Base-by-base conservation (phyloP, 2,888 invertebrate genomes). In the Tricholauxania praeusta region DNA sequence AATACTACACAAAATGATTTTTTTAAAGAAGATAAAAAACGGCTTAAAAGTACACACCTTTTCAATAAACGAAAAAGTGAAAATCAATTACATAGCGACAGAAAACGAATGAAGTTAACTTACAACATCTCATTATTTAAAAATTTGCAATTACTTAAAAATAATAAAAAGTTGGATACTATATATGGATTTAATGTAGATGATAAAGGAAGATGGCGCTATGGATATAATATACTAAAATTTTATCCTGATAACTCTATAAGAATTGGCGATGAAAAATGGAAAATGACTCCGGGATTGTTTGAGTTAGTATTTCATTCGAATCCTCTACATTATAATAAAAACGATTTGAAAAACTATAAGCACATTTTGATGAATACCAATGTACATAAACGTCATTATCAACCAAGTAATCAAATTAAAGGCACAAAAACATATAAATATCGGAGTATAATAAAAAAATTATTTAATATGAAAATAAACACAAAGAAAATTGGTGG, bases 301-400 rank as follows among this genome's bases (percentile, higher is more conserved):
- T 32, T 70, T 52, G 52, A 70, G 48, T 52, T 70, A 32, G 15
- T 70, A 51, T 70, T 62, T 51, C 60, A 39, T 19, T 57, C n/a
- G 51, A 62, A 64, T 49, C 49, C 64, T n/a, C n/a, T 57, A 57
- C 63, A 70, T 19, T 57, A 57, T 57, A 70, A 48, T 63, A 53
- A 60, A 49, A n/a, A 2, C 15, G 75, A 71, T 53, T 47, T 71
- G 39, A n/a, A 73, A 52, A 53, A 39, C 12, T 68, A 71, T n/a
- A 73, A 75, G 28, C 47, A 53, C 47, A 67, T 76, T 63, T 15
- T 76, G 69, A 53, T 32, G 32, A 59, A 52, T 48, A 75, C 73
- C 55, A 74, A 72, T 68, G 69, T 71, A 10, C 62, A 76, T 48
- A 74, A 59, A 64, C 71, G 70, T 19, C 19, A 53, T 48, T 63